Evolutionary conservation across 2,113 vertebrate species (phyloP).

Genomic region (Carlito syrichta): DNA sequence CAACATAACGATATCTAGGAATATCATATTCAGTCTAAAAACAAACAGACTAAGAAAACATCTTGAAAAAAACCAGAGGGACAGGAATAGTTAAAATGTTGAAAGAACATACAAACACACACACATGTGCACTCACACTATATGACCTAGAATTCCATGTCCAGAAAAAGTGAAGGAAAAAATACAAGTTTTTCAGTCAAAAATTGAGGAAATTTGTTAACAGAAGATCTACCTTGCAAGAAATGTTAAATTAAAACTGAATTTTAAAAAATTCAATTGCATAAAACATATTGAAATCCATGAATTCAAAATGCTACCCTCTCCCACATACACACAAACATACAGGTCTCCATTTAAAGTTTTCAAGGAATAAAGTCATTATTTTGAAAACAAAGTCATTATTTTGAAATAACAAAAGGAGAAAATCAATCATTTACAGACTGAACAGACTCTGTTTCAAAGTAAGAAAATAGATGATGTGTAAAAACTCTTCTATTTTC

Average conservation of each 20-base stretch:
- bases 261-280: background rate
- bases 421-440: constrained; percentile 23
- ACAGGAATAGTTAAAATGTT: background rate
- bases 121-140: background rate
- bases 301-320: background rate
- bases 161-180: background rate
- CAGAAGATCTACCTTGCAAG: background rate
- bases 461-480: background rate
- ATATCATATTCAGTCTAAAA: background rate
- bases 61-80: background rate
- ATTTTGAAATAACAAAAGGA: background rate
- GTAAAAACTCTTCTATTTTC: constrained; percentile 27
- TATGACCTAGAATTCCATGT: background rate
- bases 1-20: background rate
- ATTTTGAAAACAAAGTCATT: constrained; percentile 35
- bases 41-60: background rate
- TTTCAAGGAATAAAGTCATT: background rate
- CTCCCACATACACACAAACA: background rate
- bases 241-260: background rate
- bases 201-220: background rate
- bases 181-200: background rate
- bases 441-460: constrained; percentile 10
- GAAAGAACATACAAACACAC: background rate
- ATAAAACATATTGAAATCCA: background rate
- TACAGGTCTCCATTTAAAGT: background rate